Evolutionary conservation across 92 coral and sea anemone species (phyloP), one percentile per base, ranked within the genome.

Genomic region (Zoanthus gigantus): DNA sequence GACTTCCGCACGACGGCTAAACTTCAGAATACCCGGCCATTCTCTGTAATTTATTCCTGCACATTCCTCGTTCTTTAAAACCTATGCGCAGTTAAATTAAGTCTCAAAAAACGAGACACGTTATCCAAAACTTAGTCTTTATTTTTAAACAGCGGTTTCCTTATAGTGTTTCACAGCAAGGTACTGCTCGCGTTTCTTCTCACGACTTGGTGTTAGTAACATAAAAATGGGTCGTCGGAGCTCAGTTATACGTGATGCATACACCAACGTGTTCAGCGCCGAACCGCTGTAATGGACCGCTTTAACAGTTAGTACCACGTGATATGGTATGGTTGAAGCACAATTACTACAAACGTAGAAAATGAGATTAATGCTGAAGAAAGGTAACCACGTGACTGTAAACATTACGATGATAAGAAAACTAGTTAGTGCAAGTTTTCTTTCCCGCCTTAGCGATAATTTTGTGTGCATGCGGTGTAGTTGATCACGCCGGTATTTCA

Each of bases 221-320:
- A 47, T 89, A n/a, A 88, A 44, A 63, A 93, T 89, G 78, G 96
- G 96, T 15, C 92, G 84, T 56, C 96, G 86, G 68, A 93, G 83
- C 82, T 93, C 96, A 46, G 94, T 88, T 88, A 89, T 92, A 77
- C 96, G 96, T 42, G 96, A 94, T 47, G 94, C 88, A 90, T 93
- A 93, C 34, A 93, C 91, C 2, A 92, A 66, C 73, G 93, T 92
- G 31, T 93, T 92, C 32, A 93, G 80, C 45, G 93, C 94, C 2
- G 96, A 93, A 13, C 96, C 96, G 72, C 92, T 84, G 85, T 93
- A 93, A 57, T 91, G 96, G 63, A 93, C 83, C 50, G 94, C 94
- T 68, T 93, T 93, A 54, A 86, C 92, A n/a, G 90, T 85, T 16
- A 92, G 60, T 16, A 93, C 91, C 32, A 74, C 74, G 75, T 91